phyloP scores from a whole-genome alignment of 2,113 vertebrate species.

The Urocolius indicus region DNA sequence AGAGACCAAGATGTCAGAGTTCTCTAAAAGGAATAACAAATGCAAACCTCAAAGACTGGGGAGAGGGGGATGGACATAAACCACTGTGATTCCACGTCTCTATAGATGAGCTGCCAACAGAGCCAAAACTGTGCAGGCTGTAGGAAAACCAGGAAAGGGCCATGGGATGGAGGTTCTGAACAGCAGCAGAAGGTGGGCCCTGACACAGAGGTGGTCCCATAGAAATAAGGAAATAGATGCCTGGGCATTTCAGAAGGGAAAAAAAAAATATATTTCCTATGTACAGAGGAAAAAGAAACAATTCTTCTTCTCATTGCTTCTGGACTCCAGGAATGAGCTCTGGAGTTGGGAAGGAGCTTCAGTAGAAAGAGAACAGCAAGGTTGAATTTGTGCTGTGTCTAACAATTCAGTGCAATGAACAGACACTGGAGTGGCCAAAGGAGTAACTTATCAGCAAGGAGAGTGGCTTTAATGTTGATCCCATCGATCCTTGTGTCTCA shows the following conservation, averaged over 20 bases:
- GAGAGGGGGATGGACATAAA: fast-evolving
- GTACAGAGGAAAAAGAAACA: not conserved
- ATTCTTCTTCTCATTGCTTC: not conserved
- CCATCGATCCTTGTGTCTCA: not conserved
- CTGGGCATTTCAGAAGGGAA: not conserved
- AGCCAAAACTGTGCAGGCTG: not conserved
- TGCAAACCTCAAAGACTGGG: fast-evolving
- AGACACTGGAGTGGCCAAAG: not conserved
- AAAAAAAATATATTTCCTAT: not conserved
- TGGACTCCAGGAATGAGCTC: not conserved
- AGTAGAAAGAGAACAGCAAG: not conserved
- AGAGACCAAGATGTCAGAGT: fast-evolving
- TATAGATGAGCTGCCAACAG: not conserved
- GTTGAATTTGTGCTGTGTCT: not conserved
- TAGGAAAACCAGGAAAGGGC: not conserved
- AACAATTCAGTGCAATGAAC: not conserved
- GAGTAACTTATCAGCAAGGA: not conserved
- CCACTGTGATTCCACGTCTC: fast-evolving
- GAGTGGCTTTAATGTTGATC: not conserved
- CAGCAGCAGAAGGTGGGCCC: fast-evolving
- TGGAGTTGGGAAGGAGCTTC: not conserved
- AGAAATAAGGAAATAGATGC: not conserved
- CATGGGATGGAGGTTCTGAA: not conserved
- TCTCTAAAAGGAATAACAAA: not conserved
- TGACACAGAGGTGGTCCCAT: not conserved